Evolutionary conservation across 2,888 invertebrate genomes (phyloP).

Genomic region (Agrilus cyanescens): DNA sequence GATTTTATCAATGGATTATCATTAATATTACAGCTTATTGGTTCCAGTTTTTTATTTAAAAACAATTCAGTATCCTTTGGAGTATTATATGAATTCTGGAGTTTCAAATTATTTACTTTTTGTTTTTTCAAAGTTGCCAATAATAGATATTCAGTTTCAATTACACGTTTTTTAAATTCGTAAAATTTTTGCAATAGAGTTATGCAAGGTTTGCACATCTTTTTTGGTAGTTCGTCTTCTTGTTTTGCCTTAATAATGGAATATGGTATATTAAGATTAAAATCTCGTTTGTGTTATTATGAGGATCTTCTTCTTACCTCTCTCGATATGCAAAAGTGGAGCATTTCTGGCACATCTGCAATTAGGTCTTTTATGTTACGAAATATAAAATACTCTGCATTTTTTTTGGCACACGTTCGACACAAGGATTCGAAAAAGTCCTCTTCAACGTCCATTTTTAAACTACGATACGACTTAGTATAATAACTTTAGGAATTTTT

Average conservation of each 20-base stretch:
- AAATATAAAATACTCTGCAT: conserved; percentile 17
- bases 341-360: conserved; percentile 17
- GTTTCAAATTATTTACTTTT: no score
- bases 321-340: conserved; percentile 16
- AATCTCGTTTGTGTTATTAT: neutral
- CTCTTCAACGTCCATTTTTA: conserved; percentile 5
- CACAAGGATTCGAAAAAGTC: conserved; percentile 13
- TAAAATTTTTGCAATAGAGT: conserved; percentile 17
- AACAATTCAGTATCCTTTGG: no score
- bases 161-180: conserved; percentile 17
- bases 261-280: conserved; percentile 1
- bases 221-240: conserved; percentile 18
- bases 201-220: conserved; percentile 21
- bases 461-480: no score
- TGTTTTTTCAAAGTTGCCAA: conserved; percentile 8
- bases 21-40: no score
- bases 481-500: no score
- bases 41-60: no score
- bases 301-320: conserved; percentile 13
- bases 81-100: no score
- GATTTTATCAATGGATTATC: no score
- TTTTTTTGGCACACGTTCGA: conserved; percentile 19
- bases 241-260: conserved; percentile 16
- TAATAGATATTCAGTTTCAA: conserved; percentile 18
- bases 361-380: conserved; percentile 16